Base-by-base conservation (phyloP, 2,797 vertebrate genomes). In the Cossypha niveicapilla region DNA sequence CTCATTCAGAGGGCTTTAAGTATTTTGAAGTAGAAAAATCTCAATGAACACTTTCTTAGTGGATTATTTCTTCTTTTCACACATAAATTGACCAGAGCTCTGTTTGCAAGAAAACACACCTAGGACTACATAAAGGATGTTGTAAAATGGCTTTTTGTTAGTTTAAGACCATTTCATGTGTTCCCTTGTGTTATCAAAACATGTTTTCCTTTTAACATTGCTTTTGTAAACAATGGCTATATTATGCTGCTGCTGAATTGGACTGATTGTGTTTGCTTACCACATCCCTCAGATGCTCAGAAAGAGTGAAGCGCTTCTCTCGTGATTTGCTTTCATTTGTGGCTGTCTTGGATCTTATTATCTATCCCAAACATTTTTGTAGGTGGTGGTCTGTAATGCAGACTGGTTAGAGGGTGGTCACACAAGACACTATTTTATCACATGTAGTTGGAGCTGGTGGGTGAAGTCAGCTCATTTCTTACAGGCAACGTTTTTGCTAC, bases 211-310 rank as follows among this genome's bases (percentile, higher is more conserved):
- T 91, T 77, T 61, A 74, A 61, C 39, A 25, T n/a, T 19, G 65
- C 67, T 56, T 77, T 83, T 67, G 28, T 53, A 54, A 87, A 96
- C 85, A 96, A 56, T 51, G 68, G 27, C 54, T 57, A 1, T 47
- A 44, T 80, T 96, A 8, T 93, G 50, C 41, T 88, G 21, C 47
- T 58, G 50, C 23, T 96, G 94, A 94, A 94, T 93, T 71, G 81
- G 28, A 9, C 82, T 28, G n/a, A 80, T 88, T 95, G 81, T 95
- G 73, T 63, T 83, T 61, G 48, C 47, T 76, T 41, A 37, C 74
- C 77, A 41, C 62, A 62, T 86, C 66, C 50, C 47, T 96, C 54
- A 57, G 85, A 93, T 95, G 84, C 53, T 89, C 16, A 1, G 72
- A 7, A 45, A 60, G 78, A 79, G 45, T 2, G 7, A 24, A 76